Percentiles rank a stretch among this genome's conserved stretches.
These are phyloP conservation scores for Campodea augens DNA, from an alignment of 1,140 invertebrate genomes.

Conservation along the genomic window DNA sequence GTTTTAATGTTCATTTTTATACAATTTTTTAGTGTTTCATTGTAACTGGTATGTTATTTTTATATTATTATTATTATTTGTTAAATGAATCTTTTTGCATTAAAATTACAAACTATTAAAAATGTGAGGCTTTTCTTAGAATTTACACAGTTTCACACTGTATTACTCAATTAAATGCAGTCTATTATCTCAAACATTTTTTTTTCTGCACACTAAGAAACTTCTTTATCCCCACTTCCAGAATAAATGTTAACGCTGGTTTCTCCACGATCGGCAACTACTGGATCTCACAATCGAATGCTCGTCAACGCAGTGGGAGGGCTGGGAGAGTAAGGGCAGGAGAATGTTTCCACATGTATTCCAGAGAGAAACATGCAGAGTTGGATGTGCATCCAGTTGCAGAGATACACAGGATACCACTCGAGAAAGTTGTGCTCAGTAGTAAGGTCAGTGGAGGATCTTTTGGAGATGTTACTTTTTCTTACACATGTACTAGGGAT, in stretches of 20 bases:
- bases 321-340: constrained; percentile 50
- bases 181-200: background rate
- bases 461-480: too few species aligned
- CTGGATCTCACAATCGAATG: constrained; percentile 38
- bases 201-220: constrained; percentile 1
- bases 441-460: constrained; percentile 34
- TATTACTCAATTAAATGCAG: too few species aligned
- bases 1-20: too few species aligned
- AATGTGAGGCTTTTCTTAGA: too few species aligned
- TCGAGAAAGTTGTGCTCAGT: constrained; percentile 41
- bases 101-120: too few species aligned
- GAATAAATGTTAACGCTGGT: constrained; percentile 14
- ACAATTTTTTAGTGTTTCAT: too few species aligned
- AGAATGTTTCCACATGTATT: constrained; percentile 56
- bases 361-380: constrained; percentile 23
- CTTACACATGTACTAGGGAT: too few species aligned
- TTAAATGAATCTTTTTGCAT: too few species aligned
- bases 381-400: constrained; percentile 33
- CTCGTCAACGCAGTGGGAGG: constrained; percentile 40
- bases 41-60: too few species aligned
- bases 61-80: too few species aligned
- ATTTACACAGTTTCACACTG: too few species aligned
- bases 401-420: constrained; percentile 35
- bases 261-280: constrained; percentile 22
- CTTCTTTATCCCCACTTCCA: background rate